Evolutionary conservation across 2,113 vertebrate genomes (phyloP), one percentile per base, ranked within the genome.

Genomic region (Dipodomys spectabilis): DNA sequence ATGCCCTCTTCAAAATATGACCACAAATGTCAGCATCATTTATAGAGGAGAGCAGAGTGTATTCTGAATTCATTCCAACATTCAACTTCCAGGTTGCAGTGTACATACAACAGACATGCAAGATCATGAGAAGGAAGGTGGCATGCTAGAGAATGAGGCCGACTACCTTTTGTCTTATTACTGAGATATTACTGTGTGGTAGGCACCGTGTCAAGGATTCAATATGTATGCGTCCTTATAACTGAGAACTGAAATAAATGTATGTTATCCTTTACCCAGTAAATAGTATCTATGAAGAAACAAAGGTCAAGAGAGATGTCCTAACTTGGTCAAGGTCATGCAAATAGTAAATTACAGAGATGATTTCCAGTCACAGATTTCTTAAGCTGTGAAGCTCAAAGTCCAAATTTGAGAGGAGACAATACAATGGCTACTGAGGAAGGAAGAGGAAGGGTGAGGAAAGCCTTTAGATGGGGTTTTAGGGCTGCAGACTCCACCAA

Each of bases 51-150:
- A 83, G 92, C 62, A 6, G 4, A 73, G 10, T 25, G 57, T 81
- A 25, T 16, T 80, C 72, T 73, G 5, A 96, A 82, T 73, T 86
- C 13, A 81, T 67, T 89, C 30, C 69, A 82, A 88, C 18, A 49
- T 35, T 25, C 20, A 78, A 39, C n/a, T 78, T 86, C 20, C 25
- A 30, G 19, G n/a, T 95, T 25, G 67, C 10, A 80, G 12, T 25
- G 16, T 80, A 5, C 16, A 62, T 65, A 32, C 30, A 85, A 84
- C 44, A 92, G 78, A 90, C 28, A 77, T 45, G 16, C 39, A 69
- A 77, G 73, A 62, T 4, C 27, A 23, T 10, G 79, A 71, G 74
- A 72, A 11, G 20, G 2, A 53, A 15, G 3, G 16, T 45, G 62
- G 10, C 18, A 49, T 71, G 6, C 27, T 57, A 45, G 7, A 71